A percentile compares a stretch with the other conserved stretches of the same genome.
These are phyloP conservation scores for Chunga burmeisteri DNA, from an alignment of 2,113 vertebrate genomes.

Conservation along the genomic window DNA sequence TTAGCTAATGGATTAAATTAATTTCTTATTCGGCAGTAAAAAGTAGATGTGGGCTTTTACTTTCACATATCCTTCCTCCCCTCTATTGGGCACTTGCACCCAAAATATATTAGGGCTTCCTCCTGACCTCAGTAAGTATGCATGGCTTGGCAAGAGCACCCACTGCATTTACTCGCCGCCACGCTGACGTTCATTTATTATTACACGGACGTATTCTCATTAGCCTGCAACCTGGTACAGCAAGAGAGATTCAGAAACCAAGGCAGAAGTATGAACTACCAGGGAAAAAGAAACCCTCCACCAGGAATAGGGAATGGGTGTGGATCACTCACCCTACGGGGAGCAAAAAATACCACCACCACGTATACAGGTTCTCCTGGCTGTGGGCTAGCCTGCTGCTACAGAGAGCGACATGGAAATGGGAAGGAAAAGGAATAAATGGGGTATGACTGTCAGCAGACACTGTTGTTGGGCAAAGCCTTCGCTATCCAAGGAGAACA, in stretches of 20 bases:
- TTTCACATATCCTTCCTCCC: not conserved
- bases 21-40: not conserved
- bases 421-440: not conserved
- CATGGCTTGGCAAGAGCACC: not conserved
- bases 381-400: not conserved
- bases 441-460: not conserved
- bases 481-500: not conserved
- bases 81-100: not conserved
- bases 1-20: not conserved
- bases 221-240: not conserved
- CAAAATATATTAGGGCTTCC: not conserved
- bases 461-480: not conserved
- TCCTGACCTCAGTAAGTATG: not conserved
- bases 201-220: fast-evolving
- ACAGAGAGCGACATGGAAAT: not conserved
- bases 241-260: not conserved
- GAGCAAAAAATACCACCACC: not conserved
- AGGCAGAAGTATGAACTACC: not conserved
- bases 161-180: not conserved
- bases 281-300: not conserved
- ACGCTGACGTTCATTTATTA: fast-evolving
- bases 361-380: not conserved
- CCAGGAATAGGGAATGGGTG: not conserved
- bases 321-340: fast-evolving
- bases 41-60: not conserved